Base-by-base conservation (phyloP, 2,797 vertebrate genomes). In the Hippopotamyrus pictus region DNA sequence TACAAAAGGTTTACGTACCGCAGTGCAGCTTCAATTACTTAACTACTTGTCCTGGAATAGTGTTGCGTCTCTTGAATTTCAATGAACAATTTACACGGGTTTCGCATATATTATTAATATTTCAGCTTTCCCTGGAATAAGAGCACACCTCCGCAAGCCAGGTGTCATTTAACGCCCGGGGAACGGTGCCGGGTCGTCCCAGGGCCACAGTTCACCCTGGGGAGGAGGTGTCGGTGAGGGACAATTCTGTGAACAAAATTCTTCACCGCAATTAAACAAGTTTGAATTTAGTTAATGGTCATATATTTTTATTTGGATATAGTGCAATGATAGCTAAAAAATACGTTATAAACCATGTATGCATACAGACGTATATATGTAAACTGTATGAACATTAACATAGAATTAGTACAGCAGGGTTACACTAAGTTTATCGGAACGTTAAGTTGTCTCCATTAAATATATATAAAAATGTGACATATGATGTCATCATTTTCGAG, bases 51-150 rank as follows among this genome's bases (percentile, higher is more conserved):
- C 44, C 88, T 51, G 88, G 83, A 94, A 89, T 95, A 94, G 94
- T n/a, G 95, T 94, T 94, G 94, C 92, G 53, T 94, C 95, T 95
- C 94, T 95, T 96, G 94, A 96, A 96, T 95, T 94, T 94, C 94
- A 95, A 95, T 96, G 94, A 96, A 95, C 93, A 94, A 92, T 94
- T 95, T 93, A 93, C 94, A 94, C 94, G 93, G 94, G 93, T 94
- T 96, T 96, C 95, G 95, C 95, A 96, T 96, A 95, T 95, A 96
- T 96, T 96, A 96, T 95, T 94, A 96, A 95, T 95, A 96, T 96
- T 95, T 96, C 93, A 94, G 94, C 93, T 95, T 95, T 94, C 93
- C 90, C 89, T 88, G 5, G 89, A 54, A 90, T 62, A 51, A n/a
- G 89, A 90, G 51, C 48, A 88, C 91, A 90, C 89, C 93, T 93